phyloP scores from a whole-genome alignment of 2,113 vertebrate species.

The Gorilla gorilla region DNA sequence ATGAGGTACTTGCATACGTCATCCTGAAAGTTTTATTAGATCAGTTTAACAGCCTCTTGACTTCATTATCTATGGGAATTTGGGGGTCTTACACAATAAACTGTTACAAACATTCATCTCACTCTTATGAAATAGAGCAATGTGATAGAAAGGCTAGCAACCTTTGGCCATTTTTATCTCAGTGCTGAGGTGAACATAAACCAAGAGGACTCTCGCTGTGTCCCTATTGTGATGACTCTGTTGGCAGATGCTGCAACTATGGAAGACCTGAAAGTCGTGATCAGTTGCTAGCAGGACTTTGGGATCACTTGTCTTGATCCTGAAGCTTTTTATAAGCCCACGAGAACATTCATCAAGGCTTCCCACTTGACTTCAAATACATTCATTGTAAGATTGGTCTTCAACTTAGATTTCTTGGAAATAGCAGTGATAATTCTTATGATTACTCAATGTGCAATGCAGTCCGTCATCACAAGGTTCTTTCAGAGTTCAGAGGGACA shows the following conservation, averaged over 20 bases:
- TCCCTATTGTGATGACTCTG: neutral
- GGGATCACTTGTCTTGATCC: neutral
- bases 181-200: neutral
- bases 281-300: neutral
- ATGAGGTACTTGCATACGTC: constrained; percentile 18
- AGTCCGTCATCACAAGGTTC: neutral
- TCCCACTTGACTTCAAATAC: neutral
- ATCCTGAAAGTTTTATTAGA: constrained; percentile 50
- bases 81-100: constrained; percentile 33
- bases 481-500: neutral
- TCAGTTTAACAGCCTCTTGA: constrained; percentile 33
- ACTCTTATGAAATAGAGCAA: neutral
- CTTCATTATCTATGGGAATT: constrained; percentile 42
- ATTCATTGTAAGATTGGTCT: neutral
- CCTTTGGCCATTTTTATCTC: neutral
- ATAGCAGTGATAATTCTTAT: neutral
- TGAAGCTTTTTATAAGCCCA: neutral
- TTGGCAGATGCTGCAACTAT: neutral
- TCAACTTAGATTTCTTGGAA: neutral
- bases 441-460: neutral
- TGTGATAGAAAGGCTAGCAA: neutral
- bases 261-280: neutral
- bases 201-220: neutral
- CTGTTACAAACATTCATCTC: constrained; percentile 7
- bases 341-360: neutral